Base-by-base conservation (phyloP, 2,113 vertebrate species). In the Eulacestoma nigropectus region DNA sequence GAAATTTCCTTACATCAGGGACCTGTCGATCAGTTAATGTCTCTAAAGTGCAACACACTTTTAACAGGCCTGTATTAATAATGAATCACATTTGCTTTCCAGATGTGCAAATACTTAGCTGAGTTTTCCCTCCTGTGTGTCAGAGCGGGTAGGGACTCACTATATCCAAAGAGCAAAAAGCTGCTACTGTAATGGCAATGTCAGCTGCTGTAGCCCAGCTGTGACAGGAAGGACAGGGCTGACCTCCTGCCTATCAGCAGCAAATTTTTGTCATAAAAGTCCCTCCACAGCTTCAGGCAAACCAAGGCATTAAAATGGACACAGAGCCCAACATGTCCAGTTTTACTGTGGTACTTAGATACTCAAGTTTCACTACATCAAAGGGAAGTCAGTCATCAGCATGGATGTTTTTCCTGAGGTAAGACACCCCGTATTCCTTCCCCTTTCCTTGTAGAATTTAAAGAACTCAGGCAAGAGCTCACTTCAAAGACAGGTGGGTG, bases 311-410 rank as follows among this genome's bases (percentile, higher is more conserved):
- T 87, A 74, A 72, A 94, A 91, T 37, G 72, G 74, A 85, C n/a
- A 49, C 2, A 12, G 37, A n/a, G 15, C 26, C 46, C 57, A 95
- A 27, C 42, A 63, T 32, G 76, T 84, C 70, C 87, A 47, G 75
- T 86, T 94, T 94, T 59, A 92, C 86, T 56, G 52, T 8, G 16
- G 35, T 90, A 67, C 78, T 94, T 91, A 65, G 39, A 87, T 76
- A 89, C 93, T 96, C 87, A 96, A 59, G 93, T 95, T 97, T 96
- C 77, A 89, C 90, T 73, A 75, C 80, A 95, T 76, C 70, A 91
- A 96, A 97, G 92, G 44, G 49, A 94, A 56, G 68, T 37, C 68
- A 92, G 74, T 81, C 91, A 97, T 74, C 56, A 78, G 27, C 32
- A 26, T 84, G 53, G 59, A 96, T 89, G 91, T 67, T 97, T 91